Conservation (phyloP, 2,113 vertebrate species). For the Irena cyanogastra region DNA sequence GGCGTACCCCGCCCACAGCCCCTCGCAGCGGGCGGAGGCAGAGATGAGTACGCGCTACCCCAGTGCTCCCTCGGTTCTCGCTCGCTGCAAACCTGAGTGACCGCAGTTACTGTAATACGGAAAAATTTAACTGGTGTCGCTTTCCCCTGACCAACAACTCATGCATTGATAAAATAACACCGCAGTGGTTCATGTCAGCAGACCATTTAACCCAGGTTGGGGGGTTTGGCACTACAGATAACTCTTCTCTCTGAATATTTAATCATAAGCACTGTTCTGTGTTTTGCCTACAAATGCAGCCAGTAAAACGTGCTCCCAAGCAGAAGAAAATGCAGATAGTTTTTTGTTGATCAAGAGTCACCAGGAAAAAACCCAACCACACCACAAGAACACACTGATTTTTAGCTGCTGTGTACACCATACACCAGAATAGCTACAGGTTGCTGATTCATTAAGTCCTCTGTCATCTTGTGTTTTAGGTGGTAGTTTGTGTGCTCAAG, state of each 20-base stretch:
- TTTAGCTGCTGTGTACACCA: neutral
- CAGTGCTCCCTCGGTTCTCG: neutral
- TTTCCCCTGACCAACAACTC: neutral
- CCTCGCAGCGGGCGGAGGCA: too few relatives aligned
- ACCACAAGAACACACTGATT: neutral
- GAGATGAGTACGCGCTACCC: rapidly evolving
- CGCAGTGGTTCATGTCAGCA: neutral
- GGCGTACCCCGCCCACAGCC: too few relatives aligned
- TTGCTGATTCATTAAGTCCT: neutral
- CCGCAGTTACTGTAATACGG: neutral
- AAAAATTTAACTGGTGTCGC: neutral
- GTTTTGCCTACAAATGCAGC: neutral
- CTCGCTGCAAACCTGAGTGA: neutral
- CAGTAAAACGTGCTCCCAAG: neutral
- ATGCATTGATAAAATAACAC: neutral
- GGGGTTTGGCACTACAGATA: neutral
- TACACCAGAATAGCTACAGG: neutral
- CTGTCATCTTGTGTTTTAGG: neutral
- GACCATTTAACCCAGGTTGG: neutral
- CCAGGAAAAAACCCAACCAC: neutral
- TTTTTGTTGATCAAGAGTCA: neutral
- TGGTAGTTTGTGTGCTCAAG: neutral
- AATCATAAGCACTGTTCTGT: neutral
- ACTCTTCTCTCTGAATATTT: neutral
- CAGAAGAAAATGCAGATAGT: neutral